A percentile compares a stretch with the other conserved stretches of the same genome.
These are phyloP conservation scores for Podarcis raffonei DNA, from an alignment of 2,113 vertebrate species.

Conservation along the genomic window DNA sequence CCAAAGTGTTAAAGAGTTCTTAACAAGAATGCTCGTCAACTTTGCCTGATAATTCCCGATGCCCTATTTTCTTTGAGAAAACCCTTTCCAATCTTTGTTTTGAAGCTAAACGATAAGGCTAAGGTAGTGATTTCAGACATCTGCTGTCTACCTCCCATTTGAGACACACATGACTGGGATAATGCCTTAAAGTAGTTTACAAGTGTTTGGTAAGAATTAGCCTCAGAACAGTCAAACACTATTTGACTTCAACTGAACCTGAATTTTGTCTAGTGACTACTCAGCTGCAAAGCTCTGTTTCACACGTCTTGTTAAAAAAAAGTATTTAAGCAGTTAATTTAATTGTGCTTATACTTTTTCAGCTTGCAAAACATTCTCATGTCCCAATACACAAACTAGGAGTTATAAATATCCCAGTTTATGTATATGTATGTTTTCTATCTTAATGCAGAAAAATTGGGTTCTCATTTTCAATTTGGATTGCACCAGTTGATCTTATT, in stretches of 20 bases:
- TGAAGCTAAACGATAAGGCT: too few relatives aligned
- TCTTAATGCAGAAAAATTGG: not conserved
- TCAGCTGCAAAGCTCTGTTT: not conserved
- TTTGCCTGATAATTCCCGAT: too few relatives aligned
- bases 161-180: not conserved
- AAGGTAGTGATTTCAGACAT: not conserved
- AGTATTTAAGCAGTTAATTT: not conserved
- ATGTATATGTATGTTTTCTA: not conserved
- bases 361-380: not conserved
- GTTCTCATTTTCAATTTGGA: not conserved
- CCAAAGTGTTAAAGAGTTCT: not conserved
- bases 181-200: not conserved
- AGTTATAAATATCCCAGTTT: not conserved
- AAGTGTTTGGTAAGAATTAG: not conserved
- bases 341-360: not conserved
- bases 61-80: too few relatives aligned
- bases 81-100: too few relatives aligned
- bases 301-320: not conserved
- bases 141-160: not conserved
- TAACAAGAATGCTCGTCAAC: too few relatives aligned
- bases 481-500: constrained; percentile 1
- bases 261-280: not conserved
- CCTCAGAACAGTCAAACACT: not conserved
- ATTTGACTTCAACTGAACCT: not conserved
- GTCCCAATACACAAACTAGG: not conserved